phyloP scores from a whole-genome alignment of 1,140 invertebrate species.

The Drosophila ambigua region DNA sequence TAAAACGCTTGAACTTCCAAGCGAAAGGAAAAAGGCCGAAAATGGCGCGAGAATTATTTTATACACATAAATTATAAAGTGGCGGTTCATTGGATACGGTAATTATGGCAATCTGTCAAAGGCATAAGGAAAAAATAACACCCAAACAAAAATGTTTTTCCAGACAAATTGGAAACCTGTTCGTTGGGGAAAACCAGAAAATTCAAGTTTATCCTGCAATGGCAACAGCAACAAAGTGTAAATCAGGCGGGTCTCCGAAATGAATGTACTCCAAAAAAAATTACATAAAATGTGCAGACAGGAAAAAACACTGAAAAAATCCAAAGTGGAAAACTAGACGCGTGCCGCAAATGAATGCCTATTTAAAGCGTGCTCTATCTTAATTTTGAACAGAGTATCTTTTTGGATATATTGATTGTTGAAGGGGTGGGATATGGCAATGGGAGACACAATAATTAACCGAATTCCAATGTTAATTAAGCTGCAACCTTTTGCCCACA shows the following conservation, averaged over 20 bases:
- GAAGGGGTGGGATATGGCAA: not conserved
- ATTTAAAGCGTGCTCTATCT: slow-evolving; percentile 17
- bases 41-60: slow-evolving; percentile 10
- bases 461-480: slow-evolving; percentile 63
- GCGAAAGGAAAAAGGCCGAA: slow-evolving; percentile 11
- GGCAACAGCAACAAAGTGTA: slow-evolving; percentile 19
- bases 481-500: slow-evolving; percentile 41
- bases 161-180: slow-evolving; percentile 55
- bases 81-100: slow-evolving; percentile 13
- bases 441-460: slow-evolving; percentile 34
- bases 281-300: slow-evolving; percentile 45
- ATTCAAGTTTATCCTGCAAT: slow-evolving; percentile 75
- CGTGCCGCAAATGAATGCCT: slow-evolving; percentile 62
- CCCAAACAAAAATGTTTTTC: slow-evolving; percentile 36
- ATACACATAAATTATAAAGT: slow-evolving; percentile 32
- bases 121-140: slow-evolving; percentile 13
- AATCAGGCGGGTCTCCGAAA: slow-evolving; percentile 28
- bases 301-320: slow-evolving; percentile 27
- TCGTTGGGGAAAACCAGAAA: slow-evolving; percentile 58
- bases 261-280: slow-evolving; percentile 31
- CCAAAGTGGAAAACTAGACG: slow-evolving; percentile 27
- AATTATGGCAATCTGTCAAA: slow-evolving; percentile 46
- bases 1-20: slow-evolving; percentile 33
- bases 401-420: slow-evolving; percentile 28
- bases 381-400: slow-evolving; percentile 3